Base-by-base conservation (phyloP, 2,888 invertebrate genomes). In the Amblyjoppa fuscipennis region DNA sequence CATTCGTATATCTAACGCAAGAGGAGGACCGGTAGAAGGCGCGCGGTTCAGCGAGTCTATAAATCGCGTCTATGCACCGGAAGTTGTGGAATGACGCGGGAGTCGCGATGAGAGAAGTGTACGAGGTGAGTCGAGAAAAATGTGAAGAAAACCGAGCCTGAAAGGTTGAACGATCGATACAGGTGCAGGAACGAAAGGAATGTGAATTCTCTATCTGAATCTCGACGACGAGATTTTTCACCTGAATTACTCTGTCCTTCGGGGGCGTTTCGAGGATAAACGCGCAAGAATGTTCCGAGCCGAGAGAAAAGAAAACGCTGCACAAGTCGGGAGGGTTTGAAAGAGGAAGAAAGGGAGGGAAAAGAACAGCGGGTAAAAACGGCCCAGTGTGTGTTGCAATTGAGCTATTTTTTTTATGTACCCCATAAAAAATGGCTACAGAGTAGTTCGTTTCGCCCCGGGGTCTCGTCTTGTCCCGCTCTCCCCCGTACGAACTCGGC, bases 21-120 rank as follows among this genome's bases (percentile, higher is more conserved):
- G 49, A 45, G 64, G 66, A 9, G 41, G 11, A 41, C 41, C 41
- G 41, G 41, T 41, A 53, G 68, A 56, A 38, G 64, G 45, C 3
- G 11, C 59, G 56, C 66, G 45, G 53, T 66, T 74, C 66, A 53
- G 59, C 83, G 84, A 91, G 91, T 91, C 91, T 88, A 91, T 91
- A 91, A 91, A 91, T 91, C 90, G 90, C 89, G 89, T 88, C 88
- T 86, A 89, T 89, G 89, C 87, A 89, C 90, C 89, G 90, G 85
- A 87, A 86, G 86, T 81, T 59, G 49, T 64, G 73, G 28, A 81
- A 86, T 73, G 83, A 83, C 69, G 73, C 31, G 77, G 51, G 68
- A 76, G 61, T 69, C 28, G 64, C 25, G 59, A 75, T 64, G 77
- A 66, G 61, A 45, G 68, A 75, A 75, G 31, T 53, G 84, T 64